Evolutionary conservation across 2,888 invertebrate genomes (phyloP).

Genomic region (Podotricha telesiphe): DNA sequence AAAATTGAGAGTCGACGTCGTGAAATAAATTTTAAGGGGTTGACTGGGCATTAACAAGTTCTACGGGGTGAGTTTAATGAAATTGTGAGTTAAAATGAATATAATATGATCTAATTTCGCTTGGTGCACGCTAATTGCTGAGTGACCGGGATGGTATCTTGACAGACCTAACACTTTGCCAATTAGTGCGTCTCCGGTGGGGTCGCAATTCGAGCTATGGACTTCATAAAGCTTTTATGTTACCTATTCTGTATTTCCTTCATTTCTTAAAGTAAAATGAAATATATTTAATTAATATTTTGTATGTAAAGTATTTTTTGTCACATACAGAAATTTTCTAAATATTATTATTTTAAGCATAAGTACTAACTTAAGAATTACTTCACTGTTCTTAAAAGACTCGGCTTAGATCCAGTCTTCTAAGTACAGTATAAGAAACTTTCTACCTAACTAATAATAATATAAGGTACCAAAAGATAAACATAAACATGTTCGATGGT

Average conservation of each 20-base stretch:
- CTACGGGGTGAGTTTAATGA: conserved; percentile 12
- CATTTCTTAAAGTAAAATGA: background rate
- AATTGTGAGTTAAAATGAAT: conserved; percentile 51
- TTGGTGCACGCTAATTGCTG: conserved; percentile 57
- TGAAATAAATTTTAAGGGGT: conserved; percentile 52
- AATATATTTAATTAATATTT: background rate
- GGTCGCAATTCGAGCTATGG: conserved; percentile 21
- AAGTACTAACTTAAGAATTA: too few species aligned
- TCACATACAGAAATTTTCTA: too few species aligned
- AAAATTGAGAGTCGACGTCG: conserved; percentile 29
- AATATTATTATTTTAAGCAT: too few species aligned
- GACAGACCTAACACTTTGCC: conserved; percentile 53
- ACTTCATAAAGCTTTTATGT: conserved; percentile 17
- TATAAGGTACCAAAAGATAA: too few species aligned
- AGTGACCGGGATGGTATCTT: conserved; percentile 57
- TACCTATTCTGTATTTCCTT: conserved; percentile 13
- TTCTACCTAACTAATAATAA: too few species aligned
- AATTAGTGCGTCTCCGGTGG: conserved; percentile 53
- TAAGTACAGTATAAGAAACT: too few species aligned
- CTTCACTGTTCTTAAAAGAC: too few species aligned
- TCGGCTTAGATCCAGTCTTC: too few species aligned
- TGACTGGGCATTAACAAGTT: conserved; percentile 32
- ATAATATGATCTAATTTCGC: conserved; percentile 57
- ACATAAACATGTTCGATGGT: too few species aligned
- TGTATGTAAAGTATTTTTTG: too few species aligned